Conservation (phyloP, 2,113 vertebrate genomes). For the Sphaerodactylus townsendi region DNA sequence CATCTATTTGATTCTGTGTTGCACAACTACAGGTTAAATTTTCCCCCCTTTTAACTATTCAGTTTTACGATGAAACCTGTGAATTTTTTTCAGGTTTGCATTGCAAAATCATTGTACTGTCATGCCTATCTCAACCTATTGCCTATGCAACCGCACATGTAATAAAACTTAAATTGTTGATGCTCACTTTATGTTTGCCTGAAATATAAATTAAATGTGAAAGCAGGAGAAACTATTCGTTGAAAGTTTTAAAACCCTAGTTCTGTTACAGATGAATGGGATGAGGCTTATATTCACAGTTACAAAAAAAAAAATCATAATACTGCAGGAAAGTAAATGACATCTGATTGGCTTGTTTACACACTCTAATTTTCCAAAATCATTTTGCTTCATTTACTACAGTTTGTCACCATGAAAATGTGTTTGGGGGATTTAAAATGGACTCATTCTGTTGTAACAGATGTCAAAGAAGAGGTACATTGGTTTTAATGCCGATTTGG, state of each 20-base stretch:
- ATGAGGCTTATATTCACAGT: neutral
- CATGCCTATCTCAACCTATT: neutral
- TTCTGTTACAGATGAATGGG: conserved; percentile 5
- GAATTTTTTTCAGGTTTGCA: neutral
- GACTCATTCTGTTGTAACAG: conserved; percentile 75
- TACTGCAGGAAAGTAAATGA: conserved; percentile 63
- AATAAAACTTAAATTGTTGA: neutral
- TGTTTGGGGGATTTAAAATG: conserved; percentile 75
- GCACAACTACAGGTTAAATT: neutral
- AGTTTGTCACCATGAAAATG: conserved; percentile 63
- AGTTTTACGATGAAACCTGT: too few relatives aligned
- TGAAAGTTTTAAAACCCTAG: neutral
- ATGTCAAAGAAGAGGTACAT: conserved; percentile 80
- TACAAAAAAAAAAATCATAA: conserved; percentile 41
- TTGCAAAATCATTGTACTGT: neutral
- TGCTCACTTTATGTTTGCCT: conserved; percentile 1
- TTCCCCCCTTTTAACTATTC: too few relatives aligned
- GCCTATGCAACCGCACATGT: neutral
- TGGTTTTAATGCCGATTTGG: conserved; percentile 77
- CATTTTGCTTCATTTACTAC: conserved; percentile 75
- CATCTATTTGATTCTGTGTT: neutral
- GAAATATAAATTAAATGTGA: conserved; percentile 28
- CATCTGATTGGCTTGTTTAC: conserved; percentile 72
- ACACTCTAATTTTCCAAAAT: conserved; percentile 67
- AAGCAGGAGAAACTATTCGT: conserved; percentile 21